A percentile compares a stretch with the other conserved stretches of the same genome.
These are phyloP conservation scores for Rhabditophanes sp. DNA, from an alignment of 2,888 invertebrate species.

Conservation along the genomic window DNA sequence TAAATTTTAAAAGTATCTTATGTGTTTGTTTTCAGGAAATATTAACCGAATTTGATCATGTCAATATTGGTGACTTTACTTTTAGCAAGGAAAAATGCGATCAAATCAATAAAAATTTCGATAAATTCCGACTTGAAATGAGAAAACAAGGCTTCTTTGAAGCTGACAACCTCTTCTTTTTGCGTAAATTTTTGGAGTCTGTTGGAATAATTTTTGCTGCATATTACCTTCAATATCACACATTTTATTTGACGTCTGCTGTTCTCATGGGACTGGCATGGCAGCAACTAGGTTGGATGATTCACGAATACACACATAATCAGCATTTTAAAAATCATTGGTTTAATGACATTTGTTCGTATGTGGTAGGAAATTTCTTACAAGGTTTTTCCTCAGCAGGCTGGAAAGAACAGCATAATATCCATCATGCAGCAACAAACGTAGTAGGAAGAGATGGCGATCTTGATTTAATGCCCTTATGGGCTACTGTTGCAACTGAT, in stretches of 20 bases:
- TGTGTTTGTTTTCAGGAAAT: constrained; percentile 18
- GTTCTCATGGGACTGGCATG: constrained; percentile 39
- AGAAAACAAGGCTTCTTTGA: constrained; percentile 26
- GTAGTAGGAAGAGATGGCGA: constrained; percentile 38
- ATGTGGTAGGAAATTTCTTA: constrained; percentile 38
- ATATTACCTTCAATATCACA: constrained; percentile 25
- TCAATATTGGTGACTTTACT: constrained; percentile 35
- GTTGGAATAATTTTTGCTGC: constrained; percentile 23
- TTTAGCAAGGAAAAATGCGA: constrained; percentile 19
- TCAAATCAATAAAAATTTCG: constrained; percentile 26
- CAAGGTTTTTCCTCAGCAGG: constrained; percentile 41
- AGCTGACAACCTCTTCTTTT: constrained; percentile 24
- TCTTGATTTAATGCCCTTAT: constrained; percentile 39
- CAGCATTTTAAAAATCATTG: constrained; percentile 30
- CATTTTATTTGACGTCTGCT: constrained; percentile 28
- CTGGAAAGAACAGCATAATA: constrained; percentile 41
- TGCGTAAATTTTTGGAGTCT: constrained; percentile 27
- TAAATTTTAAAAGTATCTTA: neutral
- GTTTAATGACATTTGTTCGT: constrained; percentile 18
- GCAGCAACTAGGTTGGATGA: constrained; percentile 38
- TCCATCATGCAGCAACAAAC: constrained; percentile 42
- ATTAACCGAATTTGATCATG: constrained; percentile 21
- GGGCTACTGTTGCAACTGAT: constrained; percentile 37
- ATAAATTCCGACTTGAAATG: constrained; percentile 21
- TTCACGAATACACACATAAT: constrained; percentile 38